Evolutionary conservation across 2,113 vertebrate species (phyloP).

Genomic region (Oxygymnocypris stewartii): DNA sequence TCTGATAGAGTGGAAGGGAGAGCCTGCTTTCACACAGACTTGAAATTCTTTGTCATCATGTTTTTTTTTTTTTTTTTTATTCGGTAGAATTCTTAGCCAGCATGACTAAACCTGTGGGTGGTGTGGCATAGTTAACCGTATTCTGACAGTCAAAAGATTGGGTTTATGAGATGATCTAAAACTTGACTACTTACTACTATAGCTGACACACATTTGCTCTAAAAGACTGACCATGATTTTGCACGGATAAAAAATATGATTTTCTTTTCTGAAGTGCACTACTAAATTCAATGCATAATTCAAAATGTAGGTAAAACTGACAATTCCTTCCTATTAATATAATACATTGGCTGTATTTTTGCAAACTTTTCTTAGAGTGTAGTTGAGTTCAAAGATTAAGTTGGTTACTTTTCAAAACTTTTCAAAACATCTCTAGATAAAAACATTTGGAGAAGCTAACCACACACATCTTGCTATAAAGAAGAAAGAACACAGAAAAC

Average conservation of each 20-base stretch:
- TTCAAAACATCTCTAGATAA: background rate
- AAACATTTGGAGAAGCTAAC: background rate
- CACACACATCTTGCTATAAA: background rate
- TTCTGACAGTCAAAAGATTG: background rate
- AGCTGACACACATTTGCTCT: background rate
- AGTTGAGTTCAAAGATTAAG: background rate
- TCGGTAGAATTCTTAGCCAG: background rate
- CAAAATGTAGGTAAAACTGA: background rate
- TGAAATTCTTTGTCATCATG: background rate
- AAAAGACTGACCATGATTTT: background rate
- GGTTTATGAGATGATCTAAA: background rate
- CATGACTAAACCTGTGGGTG: conserved; percentile 26
- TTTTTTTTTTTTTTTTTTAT: background rate
- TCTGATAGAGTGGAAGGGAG: conserved; percentile 24
- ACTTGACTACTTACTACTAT: background rate
- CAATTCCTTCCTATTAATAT: background rate
- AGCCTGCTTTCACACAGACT: conserved; percentile 23
- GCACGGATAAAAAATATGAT: background rate
- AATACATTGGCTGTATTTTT: background rate
- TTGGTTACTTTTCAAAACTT: background rate
- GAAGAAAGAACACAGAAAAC: background rate
- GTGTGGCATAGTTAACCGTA: background rate
- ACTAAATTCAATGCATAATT: background rate
- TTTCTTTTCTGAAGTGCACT: no score
- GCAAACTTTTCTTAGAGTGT: background rate